These are phyloP conservation scores for Poecilia picta DNA, from an alignment of 2,797 vertebrate genomes.

Conservation along the genomic window DNA sequence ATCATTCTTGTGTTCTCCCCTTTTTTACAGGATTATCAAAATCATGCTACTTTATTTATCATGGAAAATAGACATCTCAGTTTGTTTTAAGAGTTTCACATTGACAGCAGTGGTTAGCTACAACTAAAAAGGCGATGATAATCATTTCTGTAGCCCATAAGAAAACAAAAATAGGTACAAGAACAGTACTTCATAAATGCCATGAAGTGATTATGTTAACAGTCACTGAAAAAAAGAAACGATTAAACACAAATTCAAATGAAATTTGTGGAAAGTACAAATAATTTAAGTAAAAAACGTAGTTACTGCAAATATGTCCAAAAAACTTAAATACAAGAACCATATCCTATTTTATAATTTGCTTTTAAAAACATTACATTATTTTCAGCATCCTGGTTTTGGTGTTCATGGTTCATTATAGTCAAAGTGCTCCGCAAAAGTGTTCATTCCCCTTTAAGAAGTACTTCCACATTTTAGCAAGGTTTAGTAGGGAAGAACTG, in stretches of 20 bases:
- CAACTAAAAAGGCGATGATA: neutral
- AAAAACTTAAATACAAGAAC: neutral
- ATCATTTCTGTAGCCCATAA: neutral
- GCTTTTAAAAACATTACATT: neutral
- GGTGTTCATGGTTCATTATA: neutral
- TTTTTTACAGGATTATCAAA: neutral
- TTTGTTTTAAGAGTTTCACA: neutral
- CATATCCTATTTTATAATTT: neutral
- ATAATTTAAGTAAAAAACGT: neutral
- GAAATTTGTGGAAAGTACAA: neutral
- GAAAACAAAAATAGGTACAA: neutral
- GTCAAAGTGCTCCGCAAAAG: neutral
- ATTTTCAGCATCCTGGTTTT: neutral
- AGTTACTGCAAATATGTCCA: neutral
- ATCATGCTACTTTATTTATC: neutral
- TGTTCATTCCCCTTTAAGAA: neutral
- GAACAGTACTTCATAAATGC: neutral
- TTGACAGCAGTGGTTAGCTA: neutral
- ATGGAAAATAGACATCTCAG: neutral
- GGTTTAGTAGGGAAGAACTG: constrained; percentile 3
- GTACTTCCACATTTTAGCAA: neutral
- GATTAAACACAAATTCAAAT: neutral
- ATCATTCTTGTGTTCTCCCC: neutral
- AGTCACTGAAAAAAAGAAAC: neutral
- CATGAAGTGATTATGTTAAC: neutral